Percentiles rank a stretch among this genome's conserved stretches.
These are phyloP conservation scores for Stenoptilia bipunctidactyla DNA, from an alignment of 2,888 invertebrate species.

Conservation along the genomic window DNA sequence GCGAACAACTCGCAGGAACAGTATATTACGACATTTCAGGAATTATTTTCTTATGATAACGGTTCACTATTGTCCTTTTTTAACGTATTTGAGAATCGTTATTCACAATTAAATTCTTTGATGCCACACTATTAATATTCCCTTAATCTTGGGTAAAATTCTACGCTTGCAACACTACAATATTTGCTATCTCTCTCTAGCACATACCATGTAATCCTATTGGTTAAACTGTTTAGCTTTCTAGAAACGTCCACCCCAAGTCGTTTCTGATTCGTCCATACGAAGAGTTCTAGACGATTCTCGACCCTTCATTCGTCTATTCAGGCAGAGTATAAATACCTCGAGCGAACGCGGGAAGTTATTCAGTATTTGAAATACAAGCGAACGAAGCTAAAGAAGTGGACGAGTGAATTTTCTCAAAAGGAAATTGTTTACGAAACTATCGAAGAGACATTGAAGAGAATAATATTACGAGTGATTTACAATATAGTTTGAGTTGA, in stretches of 20 bases:
- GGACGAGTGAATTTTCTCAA: neutral
- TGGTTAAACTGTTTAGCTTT: neutral
- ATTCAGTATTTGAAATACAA: conserved; percentile 1
- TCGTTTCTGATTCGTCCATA: neutral
- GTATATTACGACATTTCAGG: too few relatives aligned
- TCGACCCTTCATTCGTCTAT: neutral
- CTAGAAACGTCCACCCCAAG: neutral
- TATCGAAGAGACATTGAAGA: too few relatives aligned
- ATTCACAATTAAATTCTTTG: too few relatives aligned
- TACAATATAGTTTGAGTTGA: neutral
- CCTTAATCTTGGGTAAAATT: too few relatives aligned
- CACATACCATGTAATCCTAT: neutral
- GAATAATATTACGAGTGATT: neutral
- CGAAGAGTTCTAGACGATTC: neutral
- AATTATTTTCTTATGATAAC: too few relatives aligned
- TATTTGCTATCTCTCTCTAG: too few relatives aligned
- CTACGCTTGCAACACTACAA: too few relatives aligned
- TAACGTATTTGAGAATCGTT: too few relatives aligned
- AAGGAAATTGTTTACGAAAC: neutral
- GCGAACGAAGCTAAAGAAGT: too few relatives aligned
- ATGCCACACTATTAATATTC: too few relatives aligned
- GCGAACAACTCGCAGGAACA: too few relatives aligned
- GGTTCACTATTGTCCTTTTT: too few relatives aligned
- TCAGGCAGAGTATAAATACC: neutral
- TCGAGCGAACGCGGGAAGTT: neutral